Conservation (phyloP, 2,113 vertebrate genomes). For the Vimba vimba region DNA sequence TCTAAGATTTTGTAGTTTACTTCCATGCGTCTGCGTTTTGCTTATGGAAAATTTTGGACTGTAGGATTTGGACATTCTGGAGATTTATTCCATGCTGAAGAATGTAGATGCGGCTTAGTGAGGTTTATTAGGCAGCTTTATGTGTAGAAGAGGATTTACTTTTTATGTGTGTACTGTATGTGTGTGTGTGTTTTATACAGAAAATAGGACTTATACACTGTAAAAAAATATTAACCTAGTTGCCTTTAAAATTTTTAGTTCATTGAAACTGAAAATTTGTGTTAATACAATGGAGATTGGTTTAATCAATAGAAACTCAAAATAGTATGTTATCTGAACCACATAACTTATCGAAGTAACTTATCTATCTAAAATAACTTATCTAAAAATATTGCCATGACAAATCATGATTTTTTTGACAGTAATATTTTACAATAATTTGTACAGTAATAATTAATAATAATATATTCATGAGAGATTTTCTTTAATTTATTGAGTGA, state of each 20-base stretch:
- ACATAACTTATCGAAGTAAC: too few species aligned
- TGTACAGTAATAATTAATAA: too few species aligned
- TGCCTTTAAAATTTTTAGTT: too few species aligned
- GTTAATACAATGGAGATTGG: too few species aligned
- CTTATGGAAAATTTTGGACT: conserved; percentile 22
- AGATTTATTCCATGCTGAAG: conserved; percentile 49
- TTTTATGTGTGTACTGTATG: conserved; percentile 36
- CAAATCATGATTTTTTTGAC: too few species aligned
- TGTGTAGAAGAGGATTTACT: conserved; percentile 47
- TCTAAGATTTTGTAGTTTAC: not conserved
- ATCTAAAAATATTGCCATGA: too few species aligned
- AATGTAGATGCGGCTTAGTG: conserved; percentile 48
- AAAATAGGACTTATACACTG: not conserved
- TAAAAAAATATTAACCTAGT: too few species aligned
- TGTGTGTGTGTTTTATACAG: conserved; percentile 32
- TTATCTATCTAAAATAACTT: too few species aligned
- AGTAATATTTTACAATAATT: too few species aligned
- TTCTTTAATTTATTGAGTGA: not conserved
- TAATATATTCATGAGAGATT: not conserved
- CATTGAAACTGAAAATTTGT: too few species aligned
- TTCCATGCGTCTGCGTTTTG: not conserved
- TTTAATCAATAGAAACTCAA: too few species aligned
- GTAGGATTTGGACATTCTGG: conserved; percentile 40
- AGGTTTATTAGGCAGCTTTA: conserved; percentile 47
- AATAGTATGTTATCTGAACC: too few species aligned